phyloP scores from a whole-genome alignment of 2,888 invertebrate genomes.

The Athetis lepigone region DNA sequence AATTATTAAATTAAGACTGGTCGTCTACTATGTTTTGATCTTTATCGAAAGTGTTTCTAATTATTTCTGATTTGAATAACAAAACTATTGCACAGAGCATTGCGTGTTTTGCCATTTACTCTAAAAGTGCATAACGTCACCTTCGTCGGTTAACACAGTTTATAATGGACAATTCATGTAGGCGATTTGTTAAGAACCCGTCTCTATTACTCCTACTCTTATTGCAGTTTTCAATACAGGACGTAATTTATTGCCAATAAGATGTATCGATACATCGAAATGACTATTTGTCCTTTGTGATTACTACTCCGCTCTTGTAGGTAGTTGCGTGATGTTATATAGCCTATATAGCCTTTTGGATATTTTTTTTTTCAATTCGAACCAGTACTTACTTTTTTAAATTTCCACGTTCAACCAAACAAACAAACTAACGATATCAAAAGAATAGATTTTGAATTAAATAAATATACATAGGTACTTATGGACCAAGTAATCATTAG shows the following conservation, averaged over 20 bases:
- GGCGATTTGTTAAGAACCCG: constrained; percentile 34
- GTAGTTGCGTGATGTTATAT: too few relatives aligned
- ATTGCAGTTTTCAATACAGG: constrained; percentile 25
- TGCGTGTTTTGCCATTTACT: constrained; percentile 14
- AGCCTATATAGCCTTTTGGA: too few relatives aligned
- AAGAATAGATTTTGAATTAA: too few relatives aligned
- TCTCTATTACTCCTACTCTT: constrained; percentile 45
- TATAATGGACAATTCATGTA: constrained; percentile 29
- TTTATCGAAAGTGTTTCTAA: constrained; percentile 4
- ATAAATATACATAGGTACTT: too few relatives aligned
- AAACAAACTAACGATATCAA: too few relatives aligned
- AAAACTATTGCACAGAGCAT: constrained; percentile 3
- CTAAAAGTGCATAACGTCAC: constrained; percentile 13
- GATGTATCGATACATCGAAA: too few relatives aligned
- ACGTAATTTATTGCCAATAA: constrained; percentile 13
- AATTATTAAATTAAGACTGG: background rate
- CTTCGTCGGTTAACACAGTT: constrained; percentile 17
- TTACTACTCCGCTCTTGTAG: too few relatives aligned
- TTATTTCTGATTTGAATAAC: constrained; percentile 20
- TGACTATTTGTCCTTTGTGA: too few relatives aligned
- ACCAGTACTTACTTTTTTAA: too few relatives aligned
- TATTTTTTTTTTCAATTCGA: too few relatives aligned
- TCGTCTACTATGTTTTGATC: constrained; percentile 1
- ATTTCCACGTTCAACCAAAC: too few relatives aligned
- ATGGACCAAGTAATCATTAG: too few relatives aligned